Base-by-base conservation (phyloP, 2,113 vertebrate genomes). In the Oreochromis spilurus region DNA sequence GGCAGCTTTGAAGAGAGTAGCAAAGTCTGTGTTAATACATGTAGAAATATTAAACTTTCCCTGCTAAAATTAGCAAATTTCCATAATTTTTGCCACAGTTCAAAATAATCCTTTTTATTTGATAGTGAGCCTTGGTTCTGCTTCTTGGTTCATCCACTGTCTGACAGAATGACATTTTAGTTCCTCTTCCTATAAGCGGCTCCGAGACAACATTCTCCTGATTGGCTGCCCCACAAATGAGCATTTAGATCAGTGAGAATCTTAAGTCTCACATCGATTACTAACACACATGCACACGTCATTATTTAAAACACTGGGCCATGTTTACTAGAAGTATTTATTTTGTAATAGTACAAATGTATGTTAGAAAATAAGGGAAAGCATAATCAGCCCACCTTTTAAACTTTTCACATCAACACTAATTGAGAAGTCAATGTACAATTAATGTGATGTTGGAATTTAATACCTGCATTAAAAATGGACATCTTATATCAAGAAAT, bases 71-170 rank as follows among this genome's bases (percentile, higher is more conserved):
- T 3, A 38, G 19, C 60, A 36, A 36, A 48, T 48, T 48, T 48
- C 53, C 13, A 31, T 6, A 24, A 24, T 43, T 24, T 70, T 70
- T 43, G 65, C 0, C 65, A 70, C 38, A 70, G 0, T 70, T 72
- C 38, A 45, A 70, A 72, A 45, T 72, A 72, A 45, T 72, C 0
- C 0, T 72, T 40, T 24, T 70, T 43, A 14, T 72, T 2, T 45
- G 21, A 45, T 0, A 10, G 38, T 4, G 5, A 24, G 13, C 21
- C n/a, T 43, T 70, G 38, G n/a, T 26, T 43, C 38, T 16, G 38
- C 38, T 70, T 43, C 38, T 0, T 0, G n/a, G 65, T 70, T 70
- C n/a, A 43, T 70, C 65, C 26, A 70, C 21, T 70, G 13, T 43
- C 7, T 70, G n/a, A 70, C 34, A 70, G 12, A 2, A 70, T 16